Evolutionary conservation across 2,888 invertebrate genomes (phyloP).

Genomic region (Thumatha senex): DNA sequence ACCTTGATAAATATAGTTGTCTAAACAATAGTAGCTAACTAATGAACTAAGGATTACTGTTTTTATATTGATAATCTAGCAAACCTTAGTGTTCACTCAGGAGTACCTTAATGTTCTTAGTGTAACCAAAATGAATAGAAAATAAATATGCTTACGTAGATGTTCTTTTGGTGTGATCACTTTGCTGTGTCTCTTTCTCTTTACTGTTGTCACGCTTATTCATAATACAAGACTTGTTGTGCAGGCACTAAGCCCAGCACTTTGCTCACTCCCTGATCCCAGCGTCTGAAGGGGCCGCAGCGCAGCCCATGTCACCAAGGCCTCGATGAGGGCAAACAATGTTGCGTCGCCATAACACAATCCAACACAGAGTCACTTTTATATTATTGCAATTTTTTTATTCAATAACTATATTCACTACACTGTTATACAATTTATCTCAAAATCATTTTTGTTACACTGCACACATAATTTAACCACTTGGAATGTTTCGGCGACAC

Average conservation of each 20-base stretch:
- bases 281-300: slow-evolving; percentile 65
- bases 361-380: slow-evolving; percentile 54
- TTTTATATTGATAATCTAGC: background rate
- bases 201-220: slow-evolving; percentile 80
- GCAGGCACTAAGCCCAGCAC: slow-evolving; percentile 77
- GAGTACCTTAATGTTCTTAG: too few relatives aligned
- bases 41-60: background rate
- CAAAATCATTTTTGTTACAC: slow-evolving; percentile 80
- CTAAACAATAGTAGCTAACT: too few relatives aligned
- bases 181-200: slow-evolving; percentile 79
- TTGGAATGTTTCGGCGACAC: slow-evolving; percentile 72
- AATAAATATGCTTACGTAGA: slow-evolving; percentile 67
- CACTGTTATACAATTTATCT: slow-evolving; percentile 78
- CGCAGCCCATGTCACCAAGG: slow-evolving; percentile 80
- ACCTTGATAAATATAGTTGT: too few relatives aligned
- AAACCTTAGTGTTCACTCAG: too few relatives aligned
- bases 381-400: slow-evolving; percentile 63
- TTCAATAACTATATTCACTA: slow-evolving; percentile 63
- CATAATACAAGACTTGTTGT: slow-evolving; percentile 76
- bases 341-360: slow-evolving; percentile 69
- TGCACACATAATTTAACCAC: slow-evolving; percentile 59
- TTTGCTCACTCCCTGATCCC: slow-evolving; percentile 75
- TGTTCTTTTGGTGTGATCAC: slow-evolving; percentile 76
- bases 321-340: slow-evolving; percentile 53
- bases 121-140: slow-evolving; percentile 3